Percentiles rank a stretch among this genome's conserved stretches.
Conservation (phyloP, 2,888 invertebrate genomes). For the Drosophila phalerata region DNA sequence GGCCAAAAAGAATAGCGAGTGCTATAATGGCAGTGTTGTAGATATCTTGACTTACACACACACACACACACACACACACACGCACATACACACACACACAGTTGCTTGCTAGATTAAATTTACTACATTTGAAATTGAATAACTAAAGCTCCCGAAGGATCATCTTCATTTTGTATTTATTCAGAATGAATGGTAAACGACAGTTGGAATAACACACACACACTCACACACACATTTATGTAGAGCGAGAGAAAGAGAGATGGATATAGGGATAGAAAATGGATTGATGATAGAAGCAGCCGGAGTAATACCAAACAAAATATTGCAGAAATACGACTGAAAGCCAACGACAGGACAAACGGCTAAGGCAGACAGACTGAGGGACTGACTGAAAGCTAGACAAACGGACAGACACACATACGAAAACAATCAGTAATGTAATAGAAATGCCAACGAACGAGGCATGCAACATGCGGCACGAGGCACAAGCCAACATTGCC, state of each 20-base stretch:
- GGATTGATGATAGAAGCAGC: constrained; percentile 70
- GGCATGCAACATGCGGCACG: constrained; percentile 25
- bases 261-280: constrained; percentile 10
- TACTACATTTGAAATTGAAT: constrained; percentile 81
- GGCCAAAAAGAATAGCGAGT: constrained; percentile 23
- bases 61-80: constrained; percentile 8
- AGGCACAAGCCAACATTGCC: constrained; percentile 10
- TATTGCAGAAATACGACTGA: constrained; percentile 69
- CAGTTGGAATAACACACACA: constrained; percentile 74
- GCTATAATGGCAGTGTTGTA: constrained; percentile 19
- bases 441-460: constrained; percentile 67
- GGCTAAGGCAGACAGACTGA: constrained; percentile 26
- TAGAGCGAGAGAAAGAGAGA: neutral
- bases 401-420: constrained; percentile 45
- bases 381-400: constrained; percentile 28
- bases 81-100: constrained; percentile 22
- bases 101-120: constrained; percentile 80
- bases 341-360: constrained; percentile 59
- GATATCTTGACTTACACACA: constrained; percentile 35
- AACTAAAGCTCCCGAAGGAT: constrained; percentile 82
- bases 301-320: constrained; percentile 67
- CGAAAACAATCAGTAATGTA: constrained; percentile 78
- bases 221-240: constrained; percentile 25
- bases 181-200: constrained; percentile 80
- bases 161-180: constrained; percentile 83